Conservation (phyloP, 1,140 invertebrate genomes). For the Augochlora pura region DNA sequence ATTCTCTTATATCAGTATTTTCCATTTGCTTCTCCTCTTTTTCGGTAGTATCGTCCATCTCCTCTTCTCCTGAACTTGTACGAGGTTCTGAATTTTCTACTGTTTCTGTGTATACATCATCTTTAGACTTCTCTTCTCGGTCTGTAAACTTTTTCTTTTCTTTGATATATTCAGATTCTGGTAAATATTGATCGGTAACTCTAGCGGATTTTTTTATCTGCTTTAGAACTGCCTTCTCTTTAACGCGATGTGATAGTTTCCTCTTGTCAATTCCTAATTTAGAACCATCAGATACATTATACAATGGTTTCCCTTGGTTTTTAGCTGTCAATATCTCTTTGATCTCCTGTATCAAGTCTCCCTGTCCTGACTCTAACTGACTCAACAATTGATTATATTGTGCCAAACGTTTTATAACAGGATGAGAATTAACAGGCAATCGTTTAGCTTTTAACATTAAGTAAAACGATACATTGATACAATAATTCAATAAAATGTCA, state of each 20-base stretch:
- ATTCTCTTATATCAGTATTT: conserved; percentile 67
- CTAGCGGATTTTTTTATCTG: background rate
- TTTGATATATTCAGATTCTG: background rate
- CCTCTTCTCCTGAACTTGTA: conserved; percentile 65
- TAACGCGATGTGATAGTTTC: conserved; percentile 21
- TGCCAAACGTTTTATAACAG: conserved; percentile 90
- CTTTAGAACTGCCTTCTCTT: conserved; percentile 30
- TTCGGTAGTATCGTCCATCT: conserved; percentile 62
- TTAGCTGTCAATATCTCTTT: conserved; percentile 74
- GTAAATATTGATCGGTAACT: background rate
- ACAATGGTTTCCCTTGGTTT: conserved; percentile 63
- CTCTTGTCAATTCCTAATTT: conserved; percentile 18
- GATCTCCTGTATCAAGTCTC: conserved; percentile 80
- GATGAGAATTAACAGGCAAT: conserved; percentile 87
- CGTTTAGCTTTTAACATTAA: conserved; percentile 89
- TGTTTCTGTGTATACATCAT: conserved; percentile 43
- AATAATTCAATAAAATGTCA: conserved; percentile 89
- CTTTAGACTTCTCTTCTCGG: conserved; percentile 34
- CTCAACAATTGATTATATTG: conserved; percentile 89
- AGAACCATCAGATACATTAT: conserved; percentile 60
- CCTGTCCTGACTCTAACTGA: conserved; percentile 86
- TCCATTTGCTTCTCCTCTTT: conserved; percentile 66
- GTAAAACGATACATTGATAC: conserved; percentile 92
- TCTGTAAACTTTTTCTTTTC: background rate
- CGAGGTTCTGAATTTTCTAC: conserved; percentile 37